Percentiles rank a stretch among this genome's conserved stretches.
Conservation (phyloP, 1,140 invertebrate genomes). For the Drosophila asahinai region DNA sequence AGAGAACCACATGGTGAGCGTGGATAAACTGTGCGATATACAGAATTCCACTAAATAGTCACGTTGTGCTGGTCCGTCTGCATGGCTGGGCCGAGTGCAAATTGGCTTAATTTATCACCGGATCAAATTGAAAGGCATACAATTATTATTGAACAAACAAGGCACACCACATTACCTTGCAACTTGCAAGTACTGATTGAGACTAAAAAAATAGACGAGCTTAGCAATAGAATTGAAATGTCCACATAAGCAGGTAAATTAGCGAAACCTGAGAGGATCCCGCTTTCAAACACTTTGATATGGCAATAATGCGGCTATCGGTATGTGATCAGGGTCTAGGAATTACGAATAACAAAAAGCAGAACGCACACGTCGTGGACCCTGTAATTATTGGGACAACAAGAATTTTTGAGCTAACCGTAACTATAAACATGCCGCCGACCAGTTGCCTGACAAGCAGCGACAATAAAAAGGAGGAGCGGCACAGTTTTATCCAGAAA, state of each 20-base stretch:
- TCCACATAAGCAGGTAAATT: neutral
- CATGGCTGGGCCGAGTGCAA: neutral
- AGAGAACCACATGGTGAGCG: slow-evolving; percentile 22
- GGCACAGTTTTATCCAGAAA: slow-evolving; percentile 20
- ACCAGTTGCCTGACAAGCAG: slow-evolving; percentile 10
- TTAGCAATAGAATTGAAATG: neutral
- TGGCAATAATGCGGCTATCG: slow-evolving; percentile 1
- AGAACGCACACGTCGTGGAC: slow-evolving; percentile 16
- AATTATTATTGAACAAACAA: slow-evolving; percentile 37
- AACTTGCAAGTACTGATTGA: neutral
- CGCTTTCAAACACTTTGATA: neutral
- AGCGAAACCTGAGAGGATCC: too few relatives aligned
- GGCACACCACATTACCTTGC: neutral
- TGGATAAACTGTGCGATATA: slow-evolving; percentile 1
- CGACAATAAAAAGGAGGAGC: slow-evolving; percentile 20
- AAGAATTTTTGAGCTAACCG: slow-evolving; percentile 27
- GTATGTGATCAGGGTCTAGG: slow-evolving; percentile 7
- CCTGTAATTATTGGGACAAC: slow-evolving; percentile 23
- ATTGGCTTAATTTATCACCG: slow-evolving; percentile 30
- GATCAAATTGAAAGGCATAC: slow-evolving; percentile 17
- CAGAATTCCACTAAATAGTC: slow-evolving; percentile 24
- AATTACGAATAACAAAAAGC: neutral
- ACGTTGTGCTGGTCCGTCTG: slow-evolving; percentile 14
- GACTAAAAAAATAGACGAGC: neutral
- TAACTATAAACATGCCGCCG: slow-evolving; percentile 30